Evolutionary conservation across 2,797 vertebrate species (phyloP).

Genomic region (Alexandromys oeconomus): DNA sequence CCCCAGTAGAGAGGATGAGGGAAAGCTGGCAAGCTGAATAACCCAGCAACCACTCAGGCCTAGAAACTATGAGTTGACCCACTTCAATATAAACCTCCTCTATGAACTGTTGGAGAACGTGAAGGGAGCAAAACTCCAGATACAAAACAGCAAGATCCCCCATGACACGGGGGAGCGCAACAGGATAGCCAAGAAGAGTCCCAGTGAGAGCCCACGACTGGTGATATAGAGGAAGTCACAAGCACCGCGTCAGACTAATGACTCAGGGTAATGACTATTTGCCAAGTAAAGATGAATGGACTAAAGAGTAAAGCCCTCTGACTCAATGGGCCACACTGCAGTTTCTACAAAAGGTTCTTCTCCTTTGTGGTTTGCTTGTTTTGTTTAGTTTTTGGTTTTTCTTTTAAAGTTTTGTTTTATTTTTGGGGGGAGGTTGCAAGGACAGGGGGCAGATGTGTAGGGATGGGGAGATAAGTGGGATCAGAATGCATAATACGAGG

Average conservation of each 20-base stretch:
- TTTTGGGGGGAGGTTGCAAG: neutral
- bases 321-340: neutral
- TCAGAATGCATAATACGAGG: neutral
- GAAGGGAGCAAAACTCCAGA: neutral
- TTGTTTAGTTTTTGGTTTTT: neutral
- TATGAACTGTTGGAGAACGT: neutral
- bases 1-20: neutral
- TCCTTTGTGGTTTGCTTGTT: neutral
- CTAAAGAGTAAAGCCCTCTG: neutral
- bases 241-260: neutral
- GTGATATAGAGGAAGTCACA: neutral
- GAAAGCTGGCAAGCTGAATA: neutral
- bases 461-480: neutral
- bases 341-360: neutral
- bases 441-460: neutral
- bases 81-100: neutral
- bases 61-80: neutral
- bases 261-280: neutral
- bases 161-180: neutral
- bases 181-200: neutral
- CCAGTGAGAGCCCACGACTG: neutral
- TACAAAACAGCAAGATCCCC: no score
- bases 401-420: neutral
- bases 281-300: neutral
- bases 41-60: neutral